phyloP scores from a whole-genome alignment of 2,797 vertebrate species.

The Pogonophryne albipinna region DNA sequence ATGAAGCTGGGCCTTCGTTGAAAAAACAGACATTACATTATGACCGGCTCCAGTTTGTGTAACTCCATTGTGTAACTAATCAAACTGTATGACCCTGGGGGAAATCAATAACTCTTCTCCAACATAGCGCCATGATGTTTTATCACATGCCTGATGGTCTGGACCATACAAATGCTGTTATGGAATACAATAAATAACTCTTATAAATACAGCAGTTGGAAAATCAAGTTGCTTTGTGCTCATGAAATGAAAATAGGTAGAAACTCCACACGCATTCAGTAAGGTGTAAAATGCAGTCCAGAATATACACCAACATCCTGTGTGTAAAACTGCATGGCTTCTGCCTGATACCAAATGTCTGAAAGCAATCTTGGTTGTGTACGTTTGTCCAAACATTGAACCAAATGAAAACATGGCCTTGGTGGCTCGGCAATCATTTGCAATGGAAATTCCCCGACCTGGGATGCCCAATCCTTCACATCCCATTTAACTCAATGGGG shows the following conservation, averaged over 20 bases:
- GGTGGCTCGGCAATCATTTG: conserved; percentile 56
- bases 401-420: conserved; percentile 40
- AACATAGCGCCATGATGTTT: conserved; percentile 21
- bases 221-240: conserved; percentile 12
- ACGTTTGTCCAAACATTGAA: conserved; percentile 52
- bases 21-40: conserved; percentile 11
- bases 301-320: conserved; percentile 24
- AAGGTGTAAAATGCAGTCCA: conserved; percentile 17
- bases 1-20: conserved; percentile 36
- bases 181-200: neutral
- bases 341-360: conserved; percentile 15
- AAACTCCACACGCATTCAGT: neutral
- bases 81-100: conserved; percentile 44
- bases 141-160: conserved; percentile 25
- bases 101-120: conserved; percentile 66
- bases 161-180: conserved; percentile 13
- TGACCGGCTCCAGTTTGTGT: conserved; percentile 34
- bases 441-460: conserved; percentile 72
- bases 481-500: conserved; percentile 63
- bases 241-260: conserved; percentile 2
- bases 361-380: conserved; percentile 45
- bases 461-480: conserved; percentile 61
- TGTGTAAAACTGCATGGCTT: conserved; percentile 6
- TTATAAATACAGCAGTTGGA: conserved; percentile 20
- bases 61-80: conserved; percentile 53